Base-by-base conservation (phyloP, 2,888 invertebrate genomes). In the Ectemnius lituratus region DNA sequence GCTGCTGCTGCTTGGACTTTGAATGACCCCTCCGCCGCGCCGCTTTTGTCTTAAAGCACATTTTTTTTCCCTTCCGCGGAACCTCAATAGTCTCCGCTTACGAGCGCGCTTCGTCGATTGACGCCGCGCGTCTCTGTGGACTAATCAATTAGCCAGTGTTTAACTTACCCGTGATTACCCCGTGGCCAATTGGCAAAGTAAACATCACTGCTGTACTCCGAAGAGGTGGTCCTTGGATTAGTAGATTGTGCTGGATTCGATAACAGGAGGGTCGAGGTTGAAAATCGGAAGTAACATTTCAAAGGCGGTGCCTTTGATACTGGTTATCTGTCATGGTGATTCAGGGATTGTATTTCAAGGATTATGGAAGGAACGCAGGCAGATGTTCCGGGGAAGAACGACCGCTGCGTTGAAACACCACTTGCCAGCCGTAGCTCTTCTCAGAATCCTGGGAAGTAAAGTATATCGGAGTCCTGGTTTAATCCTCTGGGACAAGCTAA, bases 321-420 rank as follows among this genome's bases (percentile, higher is more conserved):
- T 13, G 57, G 28, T 37, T 37, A 58, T 27, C 27, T 11, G 11
- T 1, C 23, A 62, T 62, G 62, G 57, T 52, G 37, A n/a, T 3
- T 37, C 11, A 18, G 20, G 52, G 16, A 52, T 52, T 52, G 59
- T 70, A 61, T 70, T 65, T 58, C 57, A 52, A 59, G 60, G 63
- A 61, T 64, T n/a, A 46, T 63, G 18, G 63, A 45, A 52, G 27
- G 47, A 14, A 46, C n/a, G 47, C 60, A 63, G 56, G 66, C 78
- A 78, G 78, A 74, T 78, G 78, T 78, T 78, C 37, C 56, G 11
- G 63, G 74, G 74, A 74, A 71, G 74, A 70, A 59, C 68, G 70
- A 57, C 64, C 70, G 66, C 27, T 52, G n/a, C 5, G 28, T 14
- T 60, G 13, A 45, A 45, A 11, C 13, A 45, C 16, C 28, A 16